phyloP scores from a whole-genome alignment of 2,113 vertebrate species.

The Recurvirostra avosetta region DNA sequence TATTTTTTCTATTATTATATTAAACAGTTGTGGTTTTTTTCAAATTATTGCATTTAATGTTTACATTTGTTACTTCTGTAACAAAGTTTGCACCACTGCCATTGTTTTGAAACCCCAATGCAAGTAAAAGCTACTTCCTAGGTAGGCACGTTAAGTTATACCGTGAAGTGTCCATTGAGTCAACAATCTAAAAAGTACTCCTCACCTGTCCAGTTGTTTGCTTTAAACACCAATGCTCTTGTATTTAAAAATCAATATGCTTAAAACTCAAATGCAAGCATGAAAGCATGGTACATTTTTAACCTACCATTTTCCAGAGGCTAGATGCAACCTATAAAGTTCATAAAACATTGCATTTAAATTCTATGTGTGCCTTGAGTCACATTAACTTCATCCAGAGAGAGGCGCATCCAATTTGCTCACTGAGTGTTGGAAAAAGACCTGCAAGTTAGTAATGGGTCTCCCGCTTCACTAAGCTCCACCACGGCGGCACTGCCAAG shows the following conservation, averaged over 20 bases:
- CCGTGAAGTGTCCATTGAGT: neutral
- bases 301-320: slow-evolving; percentile 16
- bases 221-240: neutral
- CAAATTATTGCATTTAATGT: neutral
- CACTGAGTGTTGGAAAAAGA: neutral
- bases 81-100: neutral
- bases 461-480: neutral
- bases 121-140: neutral
- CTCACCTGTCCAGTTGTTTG: neutral
- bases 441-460: neutral
- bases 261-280: neutral
- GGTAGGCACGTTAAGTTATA: neutral
- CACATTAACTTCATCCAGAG: neutral
- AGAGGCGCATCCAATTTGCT: neutral
- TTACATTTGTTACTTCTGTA: neutral
- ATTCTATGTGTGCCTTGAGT: neutral
- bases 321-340: neutral
- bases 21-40: neutral
- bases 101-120: neutral
- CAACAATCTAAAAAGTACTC: neutral
- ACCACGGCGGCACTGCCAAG: neutral
- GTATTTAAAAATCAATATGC: neutral
- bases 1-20: slow-evolving; percentile 80
- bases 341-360: neutral
- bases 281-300: neutral